phyloP scores from a whole-genome alignment of 2,888 invertebrate species.

The Tuta absoluta region DNA sequence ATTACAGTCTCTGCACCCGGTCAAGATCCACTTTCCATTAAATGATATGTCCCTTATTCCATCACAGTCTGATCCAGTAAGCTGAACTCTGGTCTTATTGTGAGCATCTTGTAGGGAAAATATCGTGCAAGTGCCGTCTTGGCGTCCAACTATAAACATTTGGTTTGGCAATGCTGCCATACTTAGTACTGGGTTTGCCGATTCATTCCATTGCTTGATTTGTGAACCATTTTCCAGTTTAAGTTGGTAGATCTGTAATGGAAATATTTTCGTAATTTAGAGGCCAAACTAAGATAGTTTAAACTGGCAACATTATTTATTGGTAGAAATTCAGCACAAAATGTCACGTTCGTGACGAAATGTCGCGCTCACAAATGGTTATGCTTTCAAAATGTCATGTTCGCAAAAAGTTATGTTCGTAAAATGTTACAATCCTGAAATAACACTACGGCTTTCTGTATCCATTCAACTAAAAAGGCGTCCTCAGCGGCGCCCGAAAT shows the following conservation, averaged over 20 bases:
- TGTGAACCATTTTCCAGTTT: constrained; percentile 55
- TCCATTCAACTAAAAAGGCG: too few species aligned
- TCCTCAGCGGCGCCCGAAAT: too few species aligned
- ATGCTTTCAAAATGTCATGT: too few species aligned
- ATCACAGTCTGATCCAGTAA: constrained; percentile 87
- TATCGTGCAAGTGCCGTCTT: constrained; percentile 84
- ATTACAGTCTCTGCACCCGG: constrained; percentile 83
- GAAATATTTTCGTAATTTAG: neutral
- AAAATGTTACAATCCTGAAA: too few species aligned
- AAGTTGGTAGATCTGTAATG: constrained; percentile 61
- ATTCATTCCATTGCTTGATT: constrained; percentile 74
- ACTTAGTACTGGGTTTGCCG: constrained; percentile 80
- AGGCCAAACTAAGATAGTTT: too few species aligned
- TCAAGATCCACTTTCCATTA: constrained; percentile 82
- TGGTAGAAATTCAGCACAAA: too few species aligned
- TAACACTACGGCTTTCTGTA: too few species aligned
- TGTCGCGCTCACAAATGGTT: too few species aligned
- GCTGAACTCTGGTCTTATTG: constrained; percentile 64
- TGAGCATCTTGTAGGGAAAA: constrained; percentile 66
- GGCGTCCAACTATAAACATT: constrained; percentile 80
- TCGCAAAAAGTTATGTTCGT: too few species aligned
- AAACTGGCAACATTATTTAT: too few species aligned
- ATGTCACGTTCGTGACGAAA: too few species aligned
- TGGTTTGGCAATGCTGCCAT: constrained; percentile 69
- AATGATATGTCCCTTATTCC: constrained; percentile 83